These are phyloP conservation scores for Coenobita brevimanus DNA, from an alignment of 1,140 invertebrate species.

Conservation along the genomic window DNA sequence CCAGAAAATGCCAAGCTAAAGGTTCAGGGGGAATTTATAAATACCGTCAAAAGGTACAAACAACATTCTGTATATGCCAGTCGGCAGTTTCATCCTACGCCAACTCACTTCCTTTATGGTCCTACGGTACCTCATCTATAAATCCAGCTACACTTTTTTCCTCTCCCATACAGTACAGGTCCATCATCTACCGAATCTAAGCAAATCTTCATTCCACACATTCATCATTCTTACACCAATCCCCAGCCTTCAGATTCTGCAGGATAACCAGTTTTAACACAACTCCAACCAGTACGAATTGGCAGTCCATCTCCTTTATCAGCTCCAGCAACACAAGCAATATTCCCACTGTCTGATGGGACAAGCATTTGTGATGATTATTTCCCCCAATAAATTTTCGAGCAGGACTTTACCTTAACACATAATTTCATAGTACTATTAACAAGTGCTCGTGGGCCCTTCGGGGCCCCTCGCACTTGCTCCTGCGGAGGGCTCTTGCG, in stretches of 20 bases:
- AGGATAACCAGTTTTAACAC: neutral
- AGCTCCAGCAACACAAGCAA: too few species aligned
- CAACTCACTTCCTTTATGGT: neutral
- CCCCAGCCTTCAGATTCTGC: neutral
- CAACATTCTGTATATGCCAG: neutral
- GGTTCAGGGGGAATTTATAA: constrained; percentile 26
- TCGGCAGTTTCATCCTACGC: neutral
- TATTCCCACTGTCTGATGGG: constrained; percentile 15
- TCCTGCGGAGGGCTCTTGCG: too few species aligned
- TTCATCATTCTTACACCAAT: neutral
- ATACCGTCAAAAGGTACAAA: constrained; percentile 20
- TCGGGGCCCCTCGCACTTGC: too few species aligned
- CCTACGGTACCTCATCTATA: neutral
- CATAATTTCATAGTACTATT: too few species aligned
- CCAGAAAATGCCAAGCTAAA: constrained; percentile 21
- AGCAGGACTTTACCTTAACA: neutral
- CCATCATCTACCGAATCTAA: neutral
- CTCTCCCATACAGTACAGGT: neutral
- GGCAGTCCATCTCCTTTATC: too few species aligned
- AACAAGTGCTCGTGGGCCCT: too few species aligned
- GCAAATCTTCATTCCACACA: neutral
- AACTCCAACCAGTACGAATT: too few species aligned
- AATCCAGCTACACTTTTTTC: neutral
- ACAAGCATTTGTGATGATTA: constrained; percentile 35
- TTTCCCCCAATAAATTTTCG: neutral